Evolutionary conservation across 2,888 invertebrate species (phyloP), one percentile per base, ranked within the genome.

Genomic region (Campoplex nolae): DNA sequence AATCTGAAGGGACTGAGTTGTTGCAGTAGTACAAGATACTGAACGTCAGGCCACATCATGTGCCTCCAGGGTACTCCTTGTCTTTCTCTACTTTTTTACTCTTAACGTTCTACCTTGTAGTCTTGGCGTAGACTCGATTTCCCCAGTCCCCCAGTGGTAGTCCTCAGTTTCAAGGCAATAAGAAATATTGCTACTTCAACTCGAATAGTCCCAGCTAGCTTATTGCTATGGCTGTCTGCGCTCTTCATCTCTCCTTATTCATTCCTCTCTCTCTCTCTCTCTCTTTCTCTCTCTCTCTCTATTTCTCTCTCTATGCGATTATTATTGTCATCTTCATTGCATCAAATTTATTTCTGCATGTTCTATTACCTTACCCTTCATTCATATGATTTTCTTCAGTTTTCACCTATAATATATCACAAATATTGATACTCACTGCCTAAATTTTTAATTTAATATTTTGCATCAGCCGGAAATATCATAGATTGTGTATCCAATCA

Each of bases 101-200:
- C 58, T 82, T 80, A 51, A 83, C 83, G 70, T 78, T 74, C 74
- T 54, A 75, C 75, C 74, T 75, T 74, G 56, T 70, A 74, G 75
- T 78, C 71, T 71, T 65, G 54, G 70, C 67, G 74, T 78, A 82
- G 74, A 84, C 88, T 82, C 86, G 87, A 85, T 88, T 86, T 38
- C 38, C 38, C 6, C 38, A 38, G 38, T 38, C 38, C 38, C 85
- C 84, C 78, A 84, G 86, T 76, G 83, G 88, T 85, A 85, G 86
- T 86, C 81, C 83, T 87, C 45, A 62, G 88, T 88, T 89, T 79
- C 87, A 85, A 82, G 89, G 89, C 91, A 90, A 90, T 91, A 90
- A 92, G 90, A 92, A 92, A 91, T 92, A 92, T 92, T 92, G 92
- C 92, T 92, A 91, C 90, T 92, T 89, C 90, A 89, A 88, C 88